Evolutionary conservation across 1,140 invertebrate genomes (phyloP).

Genomic region (Myzus persicae): DNA sequence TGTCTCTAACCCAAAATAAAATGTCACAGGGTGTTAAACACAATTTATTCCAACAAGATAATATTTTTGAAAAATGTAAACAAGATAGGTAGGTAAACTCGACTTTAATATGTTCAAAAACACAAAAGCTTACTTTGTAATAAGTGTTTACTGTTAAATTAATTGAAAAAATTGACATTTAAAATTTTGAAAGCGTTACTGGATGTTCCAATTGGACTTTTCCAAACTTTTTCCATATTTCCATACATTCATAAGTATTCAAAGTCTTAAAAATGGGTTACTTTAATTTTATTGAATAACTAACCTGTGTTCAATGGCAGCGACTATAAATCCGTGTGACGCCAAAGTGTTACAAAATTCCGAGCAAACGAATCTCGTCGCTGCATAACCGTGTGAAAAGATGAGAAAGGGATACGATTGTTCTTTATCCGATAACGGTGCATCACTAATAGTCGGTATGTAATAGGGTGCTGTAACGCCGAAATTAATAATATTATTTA

Average conservation of each 20-base stretch:
- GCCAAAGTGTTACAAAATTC: slow-evolving; percentile 71
- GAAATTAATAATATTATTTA: background rate
- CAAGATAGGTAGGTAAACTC: background rate
- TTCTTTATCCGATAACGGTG: slow-evolving; percentile 62
- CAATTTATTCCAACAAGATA: background rate
- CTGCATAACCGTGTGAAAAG: slow-evolving; percentile 75
- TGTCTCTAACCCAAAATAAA: slow-evolving; percentile 65
- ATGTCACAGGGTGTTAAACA: background rate
- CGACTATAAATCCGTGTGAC: slow-evolving; percentile 74
- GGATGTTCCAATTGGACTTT: background rate
- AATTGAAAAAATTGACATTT: background rate
- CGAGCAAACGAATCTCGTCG: slow-evolving; percentile 71
- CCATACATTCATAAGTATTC: background rate
- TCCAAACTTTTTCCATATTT: background rate
- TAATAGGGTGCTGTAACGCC: slow-evolving; percentile 59
- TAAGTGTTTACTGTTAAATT: background rate
- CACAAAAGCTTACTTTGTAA: too few relatives aligned
- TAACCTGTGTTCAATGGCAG: slow-evolving; percentile 72
- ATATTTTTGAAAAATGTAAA: background rate
- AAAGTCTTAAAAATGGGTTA: background rate
- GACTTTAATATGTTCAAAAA: background rate
- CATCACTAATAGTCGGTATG: slow-evolving; percentile 70
- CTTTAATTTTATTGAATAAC: background rate
- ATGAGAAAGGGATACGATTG: slow-evolving; percentile 70
- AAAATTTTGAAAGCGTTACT: background rate